phyloP scores from a whole-genome alignment of 2,113 vertebrate species.

The Centropus unirufus region DNA sequence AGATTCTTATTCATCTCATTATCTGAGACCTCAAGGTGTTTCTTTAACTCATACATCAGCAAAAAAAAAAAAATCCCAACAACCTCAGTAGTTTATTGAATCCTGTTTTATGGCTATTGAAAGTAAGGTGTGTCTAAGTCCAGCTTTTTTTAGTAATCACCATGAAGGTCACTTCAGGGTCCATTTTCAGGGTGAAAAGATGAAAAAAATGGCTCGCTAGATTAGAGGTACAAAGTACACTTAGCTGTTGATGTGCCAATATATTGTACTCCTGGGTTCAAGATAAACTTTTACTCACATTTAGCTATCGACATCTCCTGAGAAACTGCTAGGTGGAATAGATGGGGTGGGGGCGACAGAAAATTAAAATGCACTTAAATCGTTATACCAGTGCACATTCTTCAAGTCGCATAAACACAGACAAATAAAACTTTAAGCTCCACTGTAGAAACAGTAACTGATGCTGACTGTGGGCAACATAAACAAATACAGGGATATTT shows the following conservation, averaged over 20 bases:
- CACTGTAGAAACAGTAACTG: not conserved
- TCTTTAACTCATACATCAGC: not conserved
- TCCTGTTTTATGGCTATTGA: not conserved
- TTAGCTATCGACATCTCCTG: not conserved
- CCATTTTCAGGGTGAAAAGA: not conserved
- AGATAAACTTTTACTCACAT: not conserved
- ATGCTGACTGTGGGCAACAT: not conserved
- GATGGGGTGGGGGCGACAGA: not conserved
- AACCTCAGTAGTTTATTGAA: not conserved
- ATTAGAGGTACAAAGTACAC: not conserved
- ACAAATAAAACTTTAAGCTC: not conserved
- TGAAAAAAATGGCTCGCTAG: rapidly evolving
- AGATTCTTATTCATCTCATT: not conserved
- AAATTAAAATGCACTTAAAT: not conserved
- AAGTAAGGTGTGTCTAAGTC: rapidly evolving
- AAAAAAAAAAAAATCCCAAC: not conserved
- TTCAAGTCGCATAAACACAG: not conserved
- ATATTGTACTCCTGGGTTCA: not conserved
- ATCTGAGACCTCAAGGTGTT: not conserved
- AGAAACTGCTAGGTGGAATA: not conserved
- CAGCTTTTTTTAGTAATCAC: not conserved
- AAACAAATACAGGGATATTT: not conserved
- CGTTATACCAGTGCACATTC: not conserved
- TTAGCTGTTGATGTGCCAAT: not conserved
- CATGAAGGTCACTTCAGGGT: not conserved